A percentile compares a stretch with the other conserved stretches of the same genome.
These are phyloP conservation scores for Chaetorhynchus papuensis DNA, from an alignment of 2,113 vertebrate genomes.

Conservation along the genomic window DNA sequence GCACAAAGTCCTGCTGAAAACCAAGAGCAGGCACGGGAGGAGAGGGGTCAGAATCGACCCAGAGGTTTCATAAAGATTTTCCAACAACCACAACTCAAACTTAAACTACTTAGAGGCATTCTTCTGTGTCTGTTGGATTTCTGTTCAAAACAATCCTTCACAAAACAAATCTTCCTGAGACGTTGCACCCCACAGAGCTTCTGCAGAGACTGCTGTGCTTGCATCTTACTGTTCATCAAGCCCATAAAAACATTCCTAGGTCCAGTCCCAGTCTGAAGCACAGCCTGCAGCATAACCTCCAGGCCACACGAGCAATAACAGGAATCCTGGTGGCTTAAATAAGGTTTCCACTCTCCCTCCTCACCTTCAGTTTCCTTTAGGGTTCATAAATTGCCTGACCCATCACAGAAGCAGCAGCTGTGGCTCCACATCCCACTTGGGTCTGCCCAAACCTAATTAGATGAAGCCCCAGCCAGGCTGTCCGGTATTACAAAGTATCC, in stretches of 20 bases:
- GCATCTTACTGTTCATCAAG: neutral
- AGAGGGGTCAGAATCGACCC: rapidly evolving
- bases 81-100: neutral
- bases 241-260: neutral
- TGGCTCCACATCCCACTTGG: neutral
- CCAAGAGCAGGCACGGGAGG: rapidly evolving
- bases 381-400: neutral
- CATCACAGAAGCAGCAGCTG: neutral
- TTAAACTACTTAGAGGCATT: neutral
- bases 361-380: neutral
- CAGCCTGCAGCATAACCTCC: neutral
- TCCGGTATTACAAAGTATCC: neutral
- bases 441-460: neutral
- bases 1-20: neutral
- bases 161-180: neutral
- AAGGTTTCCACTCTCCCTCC: neutral
- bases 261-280: neutral
- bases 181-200: neutral
- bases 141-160: neutral
- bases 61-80: neutral
- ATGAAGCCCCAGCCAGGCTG: neutral
- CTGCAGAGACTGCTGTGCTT: neutral
- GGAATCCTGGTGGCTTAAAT: neutral
- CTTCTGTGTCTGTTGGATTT: neutral
- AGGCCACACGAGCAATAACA: neutral